Conservation (phyloP, 2,888 invertebrate genomes). For the Drosophila eohydei region DNA sequence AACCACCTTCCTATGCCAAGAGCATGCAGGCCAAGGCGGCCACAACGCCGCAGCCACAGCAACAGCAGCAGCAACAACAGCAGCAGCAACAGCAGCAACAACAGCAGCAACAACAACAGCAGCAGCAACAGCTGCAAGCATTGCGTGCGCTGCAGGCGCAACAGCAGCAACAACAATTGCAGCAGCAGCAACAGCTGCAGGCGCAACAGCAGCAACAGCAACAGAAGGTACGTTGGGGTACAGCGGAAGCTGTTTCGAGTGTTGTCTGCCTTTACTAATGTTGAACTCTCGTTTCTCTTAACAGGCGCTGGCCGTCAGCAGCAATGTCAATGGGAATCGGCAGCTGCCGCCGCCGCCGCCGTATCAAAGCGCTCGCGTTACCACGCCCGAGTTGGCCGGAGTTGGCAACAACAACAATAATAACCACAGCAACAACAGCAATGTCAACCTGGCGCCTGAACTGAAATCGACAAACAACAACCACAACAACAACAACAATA, state of each 20-base stretch:
- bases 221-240: constrained; percentile 39
- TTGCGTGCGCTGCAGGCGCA: constrained; percentile 59
- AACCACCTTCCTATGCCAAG: constrained; percentile 96
- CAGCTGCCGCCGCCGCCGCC: constrained; percentile 89
- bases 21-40: constrained; percentile 91
- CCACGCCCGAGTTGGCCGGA: constrained; percentile 56
- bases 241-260: background rate
- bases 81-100: constrained; percentile 65
- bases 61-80: constrained; percentile 75
- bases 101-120: constrained; percentile 71
- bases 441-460: constrained; percentile 47
- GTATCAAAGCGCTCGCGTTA: constrained; percentile 85
- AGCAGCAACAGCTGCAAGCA: constrained; percentile 63
- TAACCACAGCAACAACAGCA: constrained; percentile 68
- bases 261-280: background rate
- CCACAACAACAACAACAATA: constrained; percentile 62
- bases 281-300: background rate
- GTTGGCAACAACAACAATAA: constrained; percentile 71
- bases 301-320: constrained; percentile 47
- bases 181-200: constrained; percentile 31
- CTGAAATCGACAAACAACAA: constrained; percentile 46
- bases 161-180: constrained; percentile 61
- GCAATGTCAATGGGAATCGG: constrained; percentile 83
- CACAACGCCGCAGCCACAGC: constrained; percentile 82
- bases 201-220: constrained; percentile 35